These are phyloP conservation scores for Osedax frankpressi DNA, from an alignment of 2,888 invertebrate genomes.

Conservation along the genomic window DNA sequence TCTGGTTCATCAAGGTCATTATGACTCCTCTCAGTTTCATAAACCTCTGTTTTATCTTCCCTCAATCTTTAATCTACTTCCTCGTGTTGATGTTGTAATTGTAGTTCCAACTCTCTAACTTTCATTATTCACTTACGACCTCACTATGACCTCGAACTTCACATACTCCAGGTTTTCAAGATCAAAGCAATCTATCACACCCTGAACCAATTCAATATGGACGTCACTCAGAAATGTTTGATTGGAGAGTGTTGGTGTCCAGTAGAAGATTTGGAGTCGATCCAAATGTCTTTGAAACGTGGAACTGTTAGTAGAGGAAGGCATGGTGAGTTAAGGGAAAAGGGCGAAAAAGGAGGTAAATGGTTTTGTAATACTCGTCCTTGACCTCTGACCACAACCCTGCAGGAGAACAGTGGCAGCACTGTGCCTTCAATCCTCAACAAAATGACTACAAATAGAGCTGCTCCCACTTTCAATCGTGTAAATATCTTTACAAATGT, in stretches of 20 bases:
- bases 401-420: slow-evolving; percentile 51
- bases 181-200: slow-evolving; percentile 99
- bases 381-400: too few species aligned
- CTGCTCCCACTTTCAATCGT: slow-evolving; percentile 90
- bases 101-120: too few species aligned
- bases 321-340: too few species aligned
- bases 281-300: slow-evolving; percentile 79
- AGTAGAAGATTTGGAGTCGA: slow-evolving; percentile 76
- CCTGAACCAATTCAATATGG: slow-evolving; percentile 91
- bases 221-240: slow-evolving; percentile 97
- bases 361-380: too few species aligned
- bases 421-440: slow-evolving; percentile 93
- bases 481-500: slow-evolving; percentile 91
- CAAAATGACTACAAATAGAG: slow-evolving; percentile 67
- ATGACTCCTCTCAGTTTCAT: too few species aligned
- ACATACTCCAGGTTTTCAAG: slow-evolving; percentile 62
- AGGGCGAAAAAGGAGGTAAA: too few species aligned
- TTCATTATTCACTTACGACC: too few species aligned
- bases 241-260: slow-evolving; percentile 99
- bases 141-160: too few species aligned
- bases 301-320: slow-evolving; percentile 64
- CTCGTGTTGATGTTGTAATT: too few species aligned
- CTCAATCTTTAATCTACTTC: neutral
- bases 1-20: slow-evolving; percentile 82
- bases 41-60: neutral